A percentile compares a stretch with the other conserved stretches of the same genome.
Conservation (phyloP, 2,113 vertebrate species). For the Atractosteus spatula region DNA sequence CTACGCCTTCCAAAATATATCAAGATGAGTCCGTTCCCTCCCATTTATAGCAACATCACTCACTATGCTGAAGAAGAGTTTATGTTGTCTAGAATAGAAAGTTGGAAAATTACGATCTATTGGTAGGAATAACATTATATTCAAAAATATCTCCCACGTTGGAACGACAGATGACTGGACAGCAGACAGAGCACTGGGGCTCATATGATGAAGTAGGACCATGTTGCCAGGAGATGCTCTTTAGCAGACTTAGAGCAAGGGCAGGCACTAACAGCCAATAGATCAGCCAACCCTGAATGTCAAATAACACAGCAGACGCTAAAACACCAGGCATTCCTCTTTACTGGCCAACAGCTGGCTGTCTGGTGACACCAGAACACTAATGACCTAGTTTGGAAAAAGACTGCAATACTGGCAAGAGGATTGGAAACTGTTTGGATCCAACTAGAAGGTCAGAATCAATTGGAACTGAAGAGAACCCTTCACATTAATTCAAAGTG, state of each 20-base stretch:
- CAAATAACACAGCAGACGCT: slow-evolving; percentile 66
- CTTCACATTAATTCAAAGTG: background rate
- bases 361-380: slow-evolving; percentile 70
- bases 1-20: too few relatives aligned
- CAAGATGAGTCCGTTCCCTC: too few relatives aligned
- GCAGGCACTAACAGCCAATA: slow-evolving; percentile 70
- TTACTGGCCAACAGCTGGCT: slow-evolving; percentile 47
- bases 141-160: background rate
- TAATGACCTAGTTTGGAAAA: slow-evolving; percentile 72
- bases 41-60: too few relatives aligned
- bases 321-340: slow-evolving; percentile 64
- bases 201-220: slow-evolving; percentile 54
- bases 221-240: slow-evolving; percentile 61
- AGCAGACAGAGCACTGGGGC: slow-evolving; percentile 35
- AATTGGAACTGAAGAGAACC: slow-evolving; percentile 42
- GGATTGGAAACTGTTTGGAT: slow-evolving; percentile 67
- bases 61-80: too few relatives aligned
- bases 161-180: background rate
- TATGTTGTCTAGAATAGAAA: too few relatives aligned
- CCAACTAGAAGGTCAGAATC: slow-evolving; percentile 67
- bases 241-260: slow-evolving; percentile 70
- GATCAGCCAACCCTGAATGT: slow-evolving; percentile 76
- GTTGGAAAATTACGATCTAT: too few relatives aligned
- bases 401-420: slow-evolving; percentile 55
- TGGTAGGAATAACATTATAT: too few relatives aligned